Evolutionary conservation across 2,888 invertebrate genomes (phyloP).

Genomic region (Chironomus tentans): DNA sequence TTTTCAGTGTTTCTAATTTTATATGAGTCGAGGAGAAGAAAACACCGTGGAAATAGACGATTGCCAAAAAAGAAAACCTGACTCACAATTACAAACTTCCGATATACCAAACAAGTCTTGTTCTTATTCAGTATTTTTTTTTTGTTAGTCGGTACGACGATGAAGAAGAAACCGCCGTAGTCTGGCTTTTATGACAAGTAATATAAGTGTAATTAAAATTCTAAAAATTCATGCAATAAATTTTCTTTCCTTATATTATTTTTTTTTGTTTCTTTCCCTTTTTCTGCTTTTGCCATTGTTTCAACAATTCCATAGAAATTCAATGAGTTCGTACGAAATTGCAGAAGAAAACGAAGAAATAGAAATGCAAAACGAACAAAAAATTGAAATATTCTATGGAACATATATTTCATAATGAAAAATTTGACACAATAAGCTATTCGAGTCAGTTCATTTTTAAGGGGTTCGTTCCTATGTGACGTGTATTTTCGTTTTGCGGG

Average conservation of each 20-base stretch:
- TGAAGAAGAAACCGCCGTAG: neutral
- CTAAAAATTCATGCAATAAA: neutral
- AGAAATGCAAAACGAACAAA: too few species aligned
- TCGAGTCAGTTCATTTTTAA: neutral
- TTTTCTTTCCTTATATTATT: neutral
- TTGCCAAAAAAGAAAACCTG: neutral
- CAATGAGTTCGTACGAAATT: neutral
- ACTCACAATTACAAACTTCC: constrained; percentile 5
- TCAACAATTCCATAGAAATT: neutral
- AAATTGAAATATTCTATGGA: neutral
- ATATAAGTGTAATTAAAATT: neutral
- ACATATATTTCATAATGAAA: neutral
- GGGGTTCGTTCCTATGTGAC: too few species aligned
- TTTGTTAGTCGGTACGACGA: neutral
- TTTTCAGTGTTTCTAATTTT: neutral
- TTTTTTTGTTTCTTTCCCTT: neutral
- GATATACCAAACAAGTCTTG: neutral
- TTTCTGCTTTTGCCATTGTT: neutral
- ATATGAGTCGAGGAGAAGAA: neutral
- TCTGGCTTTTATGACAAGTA: constrained; percentile 25
- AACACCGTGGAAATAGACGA: neutral
- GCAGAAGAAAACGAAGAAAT: too few species aligned
- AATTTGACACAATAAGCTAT: neutral
- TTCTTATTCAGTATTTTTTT: neutral
- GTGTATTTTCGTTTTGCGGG: too few species aligned